Evolutionary conservation across 2,113 vertebrate genomes (phyloP).

Genomic region (Ptilonorhynchus violaceus): DNA sequence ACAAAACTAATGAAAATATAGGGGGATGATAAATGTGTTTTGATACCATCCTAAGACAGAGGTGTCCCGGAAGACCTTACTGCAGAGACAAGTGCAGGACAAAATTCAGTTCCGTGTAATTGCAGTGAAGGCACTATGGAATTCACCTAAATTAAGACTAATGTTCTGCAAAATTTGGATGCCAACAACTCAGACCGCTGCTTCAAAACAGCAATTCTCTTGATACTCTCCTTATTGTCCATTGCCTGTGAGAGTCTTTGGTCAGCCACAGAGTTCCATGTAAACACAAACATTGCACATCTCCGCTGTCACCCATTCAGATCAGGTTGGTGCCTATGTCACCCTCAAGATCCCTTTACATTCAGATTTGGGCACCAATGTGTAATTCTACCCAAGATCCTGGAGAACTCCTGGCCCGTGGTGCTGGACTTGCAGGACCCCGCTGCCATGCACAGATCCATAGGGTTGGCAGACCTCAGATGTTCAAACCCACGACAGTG

Average conservation of each 20-base stretch:
- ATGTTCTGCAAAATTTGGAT: not conserved
- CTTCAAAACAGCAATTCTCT: not conserved
- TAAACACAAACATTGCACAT: not conserved
- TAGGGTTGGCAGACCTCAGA: fast-evolving
- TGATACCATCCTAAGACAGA: not conserved
- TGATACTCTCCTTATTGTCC: not conserved
- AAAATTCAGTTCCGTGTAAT: not conserved
- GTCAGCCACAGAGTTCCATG: not conserved
- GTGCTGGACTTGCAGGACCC: not conserved
- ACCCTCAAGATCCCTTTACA: not conserved
- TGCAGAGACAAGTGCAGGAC: not conserved
- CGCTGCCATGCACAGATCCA: not conserved
- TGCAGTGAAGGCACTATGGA: not conserved
- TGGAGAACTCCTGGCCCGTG: not conserved
- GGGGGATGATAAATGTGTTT: slow-evolving; percentile 13
- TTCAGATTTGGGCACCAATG: not conserved
- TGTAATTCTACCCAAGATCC: not conserved
- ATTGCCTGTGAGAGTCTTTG: not conserved
- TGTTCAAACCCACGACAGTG: not conserved
- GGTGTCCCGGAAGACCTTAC: not conserved
- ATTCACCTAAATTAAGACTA: not conserved
- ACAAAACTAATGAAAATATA: slow-evolving; percentile 5
- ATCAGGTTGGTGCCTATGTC: not conserved
- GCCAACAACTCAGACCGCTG: not conserved
- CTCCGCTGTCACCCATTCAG: not conserved